Evolutionary conservation across 1,140 invertebrate species (phyloP), one percentile per base, ranked within the genome.

Genomic region (Sinella curviseta): DNA sequence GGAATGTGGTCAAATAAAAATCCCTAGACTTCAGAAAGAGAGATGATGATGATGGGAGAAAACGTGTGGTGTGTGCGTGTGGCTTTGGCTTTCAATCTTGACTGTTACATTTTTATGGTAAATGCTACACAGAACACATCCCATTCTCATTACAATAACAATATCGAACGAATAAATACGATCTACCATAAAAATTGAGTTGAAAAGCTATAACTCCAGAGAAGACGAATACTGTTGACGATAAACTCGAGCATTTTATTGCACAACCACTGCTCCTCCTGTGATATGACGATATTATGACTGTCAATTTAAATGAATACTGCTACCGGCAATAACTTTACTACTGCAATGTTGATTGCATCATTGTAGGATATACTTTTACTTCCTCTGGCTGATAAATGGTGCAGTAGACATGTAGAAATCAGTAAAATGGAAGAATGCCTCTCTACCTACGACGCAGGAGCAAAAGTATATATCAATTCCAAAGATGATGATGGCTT

Each of bases 1-100:
- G 55, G 55, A 60, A 60, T 60, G 55, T 60, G 55, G 55, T 60
- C 55, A 24, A 60, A 60, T 60, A 60, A 60, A 60, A 60, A n/a
- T 14, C 24, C n/a, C n/a, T n/a, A n/a, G n/a, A n/a, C n/a, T n/a
- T n/a, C n/a, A n/a, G n/a, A n/a, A n/a, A n/a, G n/a, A n/a, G n/a
- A n/a, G n/a, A n/a, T n/a, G n/a, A n/a, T n/a, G n/a, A n/a, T n/a
- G n/a, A n/a, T n/a, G n/a, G n/a, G n/a, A n/a, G n/a, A n/a, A n/a
- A n/a, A n/a, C n/a, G n/a, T n/a, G n/a, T 60, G 24, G 55, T 60
- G 55, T 24, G n/a, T 60, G 55, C 55, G 55, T 60, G 55, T 60
- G 55, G 55, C 55, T 14, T n/a, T 60, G 24, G 14, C 24, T 60
- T 60, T 60, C 39, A 48, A 48, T 4, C 4, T 4, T 48, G 4